phyloP scores from a whole-genome alignment of 2,888 invertebrate species.

The Dicranocentrus wangi region DNA sequence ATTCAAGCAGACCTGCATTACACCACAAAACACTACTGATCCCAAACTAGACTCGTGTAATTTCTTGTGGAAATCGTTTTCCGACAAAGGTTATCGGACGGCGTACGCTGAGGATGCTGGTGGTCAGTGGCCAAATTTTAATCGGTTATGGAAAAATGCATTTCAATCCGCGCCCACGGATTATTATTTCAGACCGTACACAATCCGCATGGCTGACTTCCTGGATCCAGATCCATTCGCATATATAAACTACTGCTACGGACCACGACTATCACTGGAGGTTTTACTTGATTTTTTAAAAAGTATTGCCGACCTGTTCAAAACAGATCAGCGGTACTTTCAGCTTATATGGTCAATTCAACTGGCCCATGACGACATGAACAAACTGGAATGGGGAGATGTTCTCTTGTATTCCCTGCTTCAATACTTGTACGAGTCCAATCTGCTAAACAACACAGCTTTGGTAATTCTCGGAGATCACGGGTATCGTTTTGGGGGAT shows the following conservation, averaged over 20 bases:
- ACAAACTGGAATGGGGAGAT: neutral
- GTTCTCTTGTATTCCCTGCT: neutral
- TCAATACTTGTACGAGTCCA: neutral
- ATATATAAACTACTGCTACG: no score
- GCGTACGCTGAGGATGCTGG: constrained; percentile 17
- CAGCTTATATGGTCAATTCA: constrained; percentile 21
- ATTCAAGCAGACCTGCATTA: constrained; percentile 75
- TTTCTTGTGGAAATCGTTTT: constrained; percentile 25
- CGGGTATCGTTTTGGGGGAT: constrained; percentile 66
- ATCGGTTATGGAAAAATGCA: neutral
- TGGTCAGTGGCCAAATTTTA: neutral
- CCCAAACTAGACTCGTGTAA: neutral
- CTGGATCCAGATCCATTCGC: no score
- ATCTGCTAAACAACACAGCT: constrained; percentile 9
- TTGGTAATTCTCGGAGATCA: constrained; percentile 39
- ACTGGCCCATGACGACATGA: neutral
- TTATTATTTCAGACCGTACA: constrained; percentile 15
- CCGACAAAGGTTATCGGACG: constrained; percentile 21
- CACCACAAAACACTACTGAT: neutral
- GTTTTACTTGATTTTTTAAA: neutral
- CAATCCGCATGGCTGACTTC: neutral
- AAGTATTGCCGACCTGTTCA: constrained; percentile 2
- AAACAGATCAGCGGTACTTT: neutral
- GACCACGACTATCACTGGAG: constrained; percentile 20
- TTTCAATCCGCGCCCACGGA: constrained; percentile 14